phyloP scores from a whole-genome alignment of 2,888 invertebrate genomes.

The Leptopilina syphax region DNA sequence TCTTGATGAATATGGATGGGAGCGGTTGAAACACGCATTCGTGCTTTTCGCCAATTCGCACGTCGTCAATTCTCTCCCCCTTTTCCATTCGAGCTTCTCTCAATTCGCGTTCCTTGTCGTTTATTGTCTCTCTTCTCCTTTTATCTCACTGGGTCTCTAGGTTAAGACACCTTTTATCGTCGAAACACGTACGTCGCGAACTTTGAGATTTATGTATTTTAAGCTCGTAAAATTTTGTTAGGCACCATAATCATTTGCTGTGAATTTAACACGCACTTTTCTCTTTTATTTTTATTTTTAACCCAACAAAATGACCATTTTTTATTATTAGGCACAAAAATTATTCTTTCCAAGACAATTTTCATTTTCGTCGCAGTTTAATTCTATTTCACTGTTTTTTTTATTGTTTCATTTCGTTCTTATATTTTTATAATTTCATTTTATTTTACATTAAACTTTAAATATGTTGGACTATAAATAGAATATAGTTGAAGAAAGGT shows the following conservation, averaged over 20 bases:
- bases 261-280: not conserved
- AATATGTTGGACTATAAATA: too few species aligned
- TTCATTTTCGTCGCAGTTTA: not conserved
- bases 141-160: slow-evolving; percentile 42
- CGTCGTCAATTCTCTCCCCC: slow-evolving; percentile 34
- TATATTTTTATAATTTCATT: too few species aligned
- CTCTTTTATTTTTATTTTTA: not conserved
- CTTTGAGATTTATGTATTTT: slow-evolving; percentile 32
- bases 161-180: slow-evolving; percentile 42
- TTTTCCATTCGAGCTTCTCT: too few species aligned
- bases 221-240: slow-evolving; percentile 35
- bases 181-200: slow-evolving; percentile 30
- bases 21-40: slow-evolving; percentile 49
- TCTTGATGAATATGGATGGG: slow-evolving; percentile 62
- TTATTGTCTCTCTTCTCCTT: not conserved
- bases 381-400: too few species aligned
- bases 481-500: too few species aligned
- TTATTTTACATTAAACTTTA: too few species aligned
- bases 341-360: not conserved
- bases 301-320: not conserved
- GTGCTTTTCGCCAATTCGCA: slow-evolving; percentile 53
- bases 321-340: not conserved
- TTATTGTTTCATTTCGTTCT: not conserved
- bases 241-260: slow-evolving; percentile 19
- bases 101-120: too few species aligned